Percentiles rank a stretch among this genome's conserved stretches.
These are phyloP conservation scores for Taenaris catops DNA, from an alignment of 2,888 invertebrate genomes.

Conservation along the genomic window DNA sequence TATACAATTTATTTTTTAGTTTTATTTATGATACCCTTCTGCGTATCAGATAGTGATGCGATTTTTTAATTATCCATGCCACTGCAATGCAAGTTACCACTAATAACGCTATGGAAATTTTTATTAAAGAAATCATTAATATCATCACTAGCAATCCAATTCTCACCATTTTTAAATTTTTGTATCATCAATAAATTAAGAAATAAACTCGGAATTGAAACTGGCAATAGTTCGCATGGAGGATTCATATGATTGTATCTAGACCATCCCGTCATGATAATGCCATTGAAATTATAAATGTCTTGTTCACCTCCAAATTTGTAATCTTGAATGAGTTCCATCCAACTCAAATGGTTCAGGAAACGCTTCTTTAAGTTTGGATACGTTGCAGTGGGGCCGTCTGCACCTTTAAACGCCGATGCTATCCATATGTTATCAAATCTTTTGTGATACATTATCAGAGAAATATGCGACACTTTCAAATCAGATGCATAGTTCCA, in stretches of 20 bases:
- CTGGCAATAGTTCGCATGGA: conserved; percentile 82
- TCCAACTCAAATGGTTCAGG: conserved; percentile 86
- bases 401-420: conserved; percentile 91
- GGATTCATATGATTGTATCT: conserved; percentile 84
- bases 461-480: conserved; percentile 36
- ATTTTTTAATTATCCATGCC: conserved; percentile 14
- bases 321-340: conserved; percentile 77
- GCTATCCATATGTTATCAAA: conserved; percentile 89
- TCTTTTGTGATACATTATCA: conserved; percentile 41
- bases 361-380: conserved; percentile 82
- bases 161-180: conserved; percentile 37
- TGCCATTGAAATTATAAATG: conserved; percentile 75
- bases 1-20: no score
- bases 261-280: conserved; percentile 87
- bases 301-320: conserved; percentile 45
- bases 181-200: conserved; percentile 74
- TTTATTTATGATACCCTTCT: no score
- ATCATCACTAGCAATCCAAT: conserved; percentile 15
- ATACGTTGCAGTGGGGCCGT: conserved; percentile 67
- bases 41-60: no score
- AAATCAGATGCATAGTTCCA: conserved; percentile 81
- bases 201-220: conserved; percentile 81
- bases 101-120: conserved; percentile 30
- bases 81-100: conserved; percentile 29
- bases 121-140: conserved; percentile 29